A percentile compares a stretch with the other conserved stretches of the same genome.
Evolutionary conservation across 2,113 vertebrate genomes (phyloP).

Genomic region (Cricetomys ansorgei): DNA sequence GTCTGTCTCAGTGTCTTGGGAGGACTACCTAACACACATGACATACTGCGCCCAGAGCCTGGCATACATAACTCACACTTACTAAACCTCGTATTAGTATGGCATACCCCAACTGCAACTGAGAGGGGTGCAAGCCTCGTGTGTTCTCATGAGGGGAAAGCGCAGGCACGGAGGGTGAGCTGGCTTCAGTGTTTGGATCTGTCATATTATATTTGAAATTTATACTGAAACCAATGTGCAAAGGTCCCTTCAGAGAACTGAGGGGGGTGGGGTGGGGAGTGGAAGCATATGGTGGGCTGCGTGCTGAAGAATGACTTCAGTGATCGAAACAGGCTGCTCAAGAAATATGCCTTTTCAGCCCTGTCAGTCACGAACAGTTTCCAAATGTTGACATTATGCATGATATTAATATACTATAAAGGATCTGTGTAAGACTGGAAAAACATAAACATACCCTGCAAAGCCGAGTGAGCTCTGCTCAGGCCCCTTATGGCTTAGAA

Average conservation of each 20-base stretch:
- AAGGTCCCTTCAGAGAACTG: constrained; percentile 29
- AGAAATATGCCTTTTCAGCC: constrained; percentile 45
- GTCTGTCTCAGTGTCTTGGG: not conserved
- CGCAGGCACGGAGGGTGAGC: not conserved
- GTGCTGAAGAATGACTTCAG: constrained; percentile 16
- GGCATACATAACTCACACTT: not conserved
- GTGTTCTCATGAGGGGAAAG: not conserved
- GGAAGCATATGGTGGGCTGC: constrained; percentile 55
- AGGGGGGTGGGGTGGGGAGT: not conserved
- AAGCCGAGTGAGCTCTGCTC: not conserved
- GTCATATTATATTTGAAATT: constrained; percentile 63
- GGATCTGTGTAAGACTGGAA: not conserved
- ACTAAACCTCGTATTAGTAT: not conserved
- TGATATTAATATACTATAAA: constrained; percentile 44
- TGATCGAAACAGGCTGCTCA: constrained; percentile 70
- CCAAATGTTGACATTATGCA: constrained; percentile 50
- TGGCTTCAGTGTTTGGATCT: constrained; percentile 45
- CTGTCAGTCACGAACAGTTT: constrained; percentile 54
- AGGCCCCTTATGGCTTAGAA: not conserved
- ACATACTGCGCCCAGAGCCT: not conserved
- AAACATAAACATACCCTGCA: not conserved
- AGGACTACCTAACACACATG: not conserved
- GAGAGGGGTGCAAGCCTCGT: not conserved
- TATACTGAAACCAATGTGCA: constrained; percentile 34
- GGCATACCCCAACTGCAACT: not conserved